Evolutionary conservation across 2,113 vertebrate species (phyloP), one percentile per base, ranked within the genome.

Genomic region (Solea solea): DNA sequence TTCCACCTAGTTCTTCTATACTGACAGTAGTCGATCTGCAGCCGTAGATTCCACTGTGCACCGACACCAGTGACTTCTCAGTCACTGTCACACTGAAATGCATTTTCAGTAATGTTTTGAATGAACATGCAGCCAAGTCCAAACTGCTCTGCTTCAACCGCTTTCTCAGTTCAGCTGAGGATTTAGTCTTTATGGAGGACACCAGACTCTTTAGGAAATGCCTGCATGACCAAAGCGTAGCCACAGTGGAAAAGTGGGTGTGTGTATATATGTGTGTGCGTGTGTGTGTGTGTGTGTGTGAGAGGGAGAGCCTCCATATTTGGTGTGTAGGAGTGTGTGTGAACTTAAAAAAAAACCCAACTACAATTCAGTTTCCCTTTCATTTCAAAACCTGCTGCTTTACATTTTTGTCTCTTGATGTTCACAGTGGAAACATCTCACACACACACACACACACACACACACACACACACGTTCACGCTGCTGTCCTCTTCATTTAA

Each of bases 181-280:
- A 59, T 67, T 68, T 3, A 13, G 64, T 7, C 49, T 74, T 64
- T 34, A 53, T 70, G 40, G 68, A 76, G 28, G 63, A 74, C 3
- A 15, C 64, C 41, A 50, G 72, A 79, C 76, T 62, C 59, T 73
- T 69, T 39, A 88, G 88, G 83, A 91, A 91, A 91, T 87, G 80
- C 86, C 86, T 86, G 69, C 69, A 74, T 69, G 74, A 84, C 88
- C 83, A 76, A 77, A 88, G 72, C 51, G 67, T 77, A 77, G 74
- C 79, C 80, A 66, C 79, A 75, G 81, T 78, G 86, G 83, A 88
- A 91, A 87, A 68, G 64, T 69, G 62, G 40, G 76, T 65, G 79
- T 75, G 72, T 83, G 1, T 83, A 76, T n/a, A 78, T 68, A 59
- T 70, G 59, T 64, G 63, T 34, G 60, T 28, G 21, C 48, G 59